Base-by-base conservation (phyloP, 2,113 vertebrate genomes). In the Galemys pyrenaicus region DNA sequence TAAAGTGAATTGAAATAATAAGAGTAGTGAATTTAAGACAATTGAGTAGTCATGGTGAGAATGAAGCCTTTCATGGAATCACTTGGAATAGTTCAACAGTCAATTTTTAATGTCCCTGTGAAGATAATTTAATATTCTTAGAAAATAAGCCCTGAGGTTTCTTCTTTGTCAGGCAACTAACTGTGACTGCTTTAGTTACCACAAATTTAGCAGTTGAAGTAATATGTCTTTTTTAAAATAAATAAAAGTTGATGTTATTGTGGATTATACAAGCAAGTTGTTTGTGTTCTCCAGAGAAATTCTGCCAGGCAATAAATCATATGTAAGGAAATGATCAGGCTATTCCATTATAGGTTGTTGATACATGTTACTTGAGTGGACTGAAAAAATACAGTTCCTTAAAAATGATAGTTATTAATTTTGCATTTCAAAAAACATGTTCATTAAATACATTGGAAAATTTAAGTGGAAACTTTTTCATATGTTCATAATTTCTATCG, bases 371-470 rank as follows among this genome's bases (percentile, higher is more conserved):
- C 51, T 89, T 60, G 17, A 85, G n/a, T 54, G 39, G 8, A 91
- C 17, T 41, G 24, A 46, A 95, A 90, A 95, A 56, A 41, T 58
- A 62, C 15, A 2, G 22, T 28, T 26, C 16, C 41, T 87, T 58
- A 87, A 81, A 86, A 37, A 88, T 20, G 3, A 49, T 26, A 9
- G 32, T 67, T 44, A 22, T 35, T 73, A 90, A 24, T 19, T 91
- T 91, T 83, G 78, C n/a, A 80, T 78, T 79, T n/a, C 6, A 51
- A 86, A 91, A 81, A 28, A 87, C 13, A 41, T 39, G 17, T 83
- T 56, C 28, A 86, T 84, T 87, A 84, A 84, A 71, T 81, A 79
- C 16, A 77, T 28, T 44, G 49, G 56, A 91, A 92, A 93, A 80
- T 56, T 67, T 11, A 68, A 70, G 41, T 46, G 68, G 19, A 32